Conservation (phyloP, 2,797 vertebrate genomes). For the Synaphobranchus kaupii region DNA sequence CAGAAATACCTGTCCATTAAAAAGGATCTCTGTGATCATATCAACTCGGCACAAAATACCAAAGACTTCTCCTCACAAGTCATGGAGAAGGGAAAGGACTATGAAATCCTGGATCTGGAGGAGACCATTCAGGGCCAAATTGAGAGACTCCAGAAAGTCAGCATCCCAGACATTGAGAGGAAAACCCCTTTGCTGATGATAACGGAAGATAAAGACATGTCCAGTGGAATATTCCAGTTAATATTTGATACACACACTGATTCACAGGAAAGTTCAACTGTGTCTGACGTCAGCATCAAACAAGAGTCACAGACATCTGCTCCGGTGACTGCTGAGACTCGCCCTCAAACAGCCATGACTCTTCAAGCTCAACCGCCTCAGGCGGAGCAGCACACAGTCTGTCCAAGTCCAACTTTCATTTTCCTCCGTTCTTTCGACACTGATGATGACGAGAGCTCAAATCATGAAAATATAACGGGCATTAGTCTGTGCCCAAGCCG, state of each 20-base stretch:
- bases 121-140: conserved; percentile 40
- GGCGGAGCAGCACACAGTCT: neutral
- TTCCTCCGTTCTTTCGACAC: conserved; percentile 29
- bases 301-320: neutral
- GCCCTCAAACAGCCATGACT: neutral
- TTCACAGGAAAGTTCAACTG: neutral
- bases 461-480: conserved; percentile 24
- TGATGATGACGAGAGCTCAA: neutral
- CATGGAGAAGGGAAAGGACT: conserved; percentile 41
- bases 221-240: conserved; percentile 26
- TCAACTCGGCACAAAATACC: conserved; percentile 38
- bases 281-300: neutral
- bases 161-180: neutral
- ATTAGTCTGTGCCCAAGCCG: conserved; percentile 27
- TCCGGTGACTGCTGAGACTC: conserved; percentile 7
- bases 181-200: conserved; percentile 37
- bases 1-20: conserved; percentile 17
- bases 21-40: conserved; percentile 38
- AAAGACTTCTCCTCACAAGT: conserved; percentile 42
- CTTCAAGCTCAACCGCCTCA: neutral
- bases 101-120: conserved; percentile 45
- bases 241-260: conserved; percentile 25
- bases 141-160: conserved; percentile 35
- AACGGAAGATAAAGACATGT: conserved; percentile 13
- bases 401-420: neutral